These are phyloP conservation scores for Synergus laeviventris DNA, from an alignment of 2,888 invertebrate species.

Conservation along the genomic window DNA sequence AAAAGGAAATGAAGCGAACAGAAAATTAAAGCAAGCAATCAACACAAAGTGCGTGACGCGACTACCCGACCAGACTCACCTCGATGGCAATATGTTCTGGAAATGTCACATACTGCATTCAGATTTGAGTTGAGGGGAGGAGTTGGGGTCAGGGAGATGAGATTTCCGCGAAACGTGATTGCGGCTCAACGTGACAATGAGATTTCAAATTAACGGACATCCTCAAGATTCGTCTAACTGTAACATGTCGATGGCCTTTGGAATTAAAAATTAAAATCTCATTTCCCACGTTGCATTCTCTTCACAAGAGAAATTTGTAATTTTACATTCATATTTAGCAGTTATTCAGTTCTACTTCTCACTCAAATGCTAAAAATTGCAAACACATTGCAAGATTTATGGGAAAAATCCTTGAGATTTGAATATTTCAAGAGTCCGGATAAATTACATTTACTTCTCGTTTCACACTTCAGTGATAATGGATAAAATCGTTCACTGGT, in stretches of 20 bases:
- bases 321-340: background rate
- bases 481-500: background rate
- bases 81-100: slow-evolving; percentile 34
- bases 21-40: slow-evolving; percentile 38
- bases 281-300: slow-evolving; percentile 5
- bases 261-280: slow-evolving; percentile 13
- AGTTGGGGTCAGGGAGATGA: background rate
- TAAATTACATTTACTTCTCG: background rate
- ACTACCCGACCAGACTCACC: slow-evolving; percentile 25
- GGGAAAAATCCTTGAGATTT: background rate
- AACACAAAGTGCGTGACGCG: slow-evolving; percentile 37
- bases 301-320: background rate
- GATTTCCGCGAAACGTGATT: slow-evolving; percentile 29
- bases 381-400: too few species aligned
- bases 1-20: slow-evolving; percentile 32
- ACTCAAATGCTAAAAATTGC: background rate
- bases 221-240: background rate
- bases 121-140: background rate
- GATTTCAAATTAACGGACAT: slow-evolving; percentile 32
- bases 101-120: slow-evolving; percentile 30
- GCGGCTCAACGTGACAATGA: slow-evolving; percentile 19
- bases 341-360: background rate
- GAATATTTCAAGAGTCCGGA: background rate
- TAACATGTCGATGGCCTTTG: slow-evolving; percentile 7
- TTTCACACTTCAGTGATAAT: background rate